A percentile compares a stretch with the other conserved stretches of the same genome.
These are phyloP conservation scores for Porphyrio hochstetteri DNA, from an alignment of 2,113 vertebrate species.

Conservation along the genomic window DNA sequence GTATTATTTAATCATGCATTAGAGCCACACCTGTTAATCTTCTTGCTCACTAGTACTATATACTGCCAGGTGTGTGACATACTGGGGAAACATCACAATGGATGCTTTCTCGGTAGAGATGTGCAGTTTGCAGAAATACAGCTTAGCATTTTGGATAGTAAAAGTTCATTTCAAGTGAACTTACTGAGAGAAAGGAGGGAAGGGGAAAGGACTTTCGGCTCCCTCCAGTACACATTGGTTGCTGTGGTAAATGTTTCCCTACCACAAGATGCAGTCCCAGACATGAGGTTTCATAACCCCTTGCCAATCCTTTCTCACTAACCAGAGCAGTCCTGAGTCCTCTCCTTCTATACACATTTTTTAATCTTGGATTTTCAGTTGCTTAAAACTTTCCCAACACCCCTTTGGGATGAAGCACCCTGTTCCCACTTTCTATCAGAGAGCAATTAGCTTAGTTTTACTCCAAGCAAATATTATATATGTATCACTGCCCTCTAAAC, in stretches of 20 bases:
- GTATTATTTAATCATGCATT: conserved; percentile 8
- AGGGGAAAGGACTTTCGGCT: neutral
- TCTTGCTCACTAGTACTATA: neutral
- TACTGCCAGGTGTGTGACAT: neutral
- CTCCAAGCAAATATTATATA: neutral
- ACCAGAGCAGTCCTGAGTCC: neutral
- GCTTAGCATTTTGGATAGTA: neutral
- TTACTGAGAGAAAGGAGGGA: conserved; percentile 1
- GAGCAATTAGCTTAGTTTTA: neutral
- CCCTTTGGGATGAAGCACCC: neutral
- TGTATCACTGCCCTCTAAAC: neutral
- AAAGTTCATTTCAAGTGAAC: conserved; percentile 16
- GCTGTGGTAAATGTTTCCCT: conserved; percentile 51
- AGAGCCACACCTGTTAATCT: neutral
- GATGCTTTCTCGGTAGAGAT: conserved; percentile 30
- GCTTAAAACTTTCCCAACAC: conserved; percentile 8
- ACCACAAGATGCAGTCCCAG: conserved; percentile 62
- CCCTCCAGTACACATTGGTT: conserved; percentile 27
- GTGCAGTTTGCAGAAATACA: neutral
- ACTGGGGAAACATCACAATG: neutral
- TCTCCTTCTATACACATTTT: neutral
- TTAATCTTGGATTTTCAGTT: neutral
- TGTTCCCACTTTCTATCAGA: neutral
- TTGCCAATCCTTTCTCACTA: conserved; percentile 39
- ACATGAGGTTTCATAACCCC: conserved; percentile 55